Base-by-base conservation (phyloP, 1,140 invertebrate species). In the Drosophila sucinea region DNA sequence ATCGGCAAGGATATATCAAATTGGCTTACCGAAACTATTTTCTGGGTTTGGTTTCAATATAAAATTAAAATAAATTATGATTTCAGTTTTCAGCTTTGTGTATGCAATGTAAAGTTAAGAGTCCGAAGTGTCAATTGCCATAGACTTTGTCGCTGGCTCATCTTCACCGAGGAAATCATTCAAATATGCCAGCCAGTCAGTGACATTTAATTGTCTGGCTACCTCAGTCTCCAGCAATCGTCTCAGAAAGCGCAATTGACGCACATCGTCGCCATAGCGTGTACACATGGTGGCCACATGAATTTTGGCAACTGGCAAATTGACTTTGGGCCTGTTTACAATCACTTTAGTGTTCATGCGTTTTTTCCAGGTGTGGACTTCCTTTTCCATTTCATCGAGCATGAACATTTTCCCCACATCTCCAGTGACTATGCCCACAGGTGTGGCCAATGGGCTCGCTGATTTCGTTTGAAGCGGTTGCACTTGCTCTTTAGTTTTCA, bases 371-470 rank as follows among this genome's bases (percentile, higher is more conserved):
- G 73, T 87, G 35, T 60, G 83, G n/a, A 75, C 73, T n/a, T 87
- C 84, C 58, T 77, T 79, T 32, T 87, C 62, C 73, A 87, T 89
- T 4, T 83, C 77, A 11, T 83, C 77, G 4, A 87, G 67, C 73
- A 77, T 80, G 17, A 89, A 87, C 6, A 89, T 68, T 51, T 77
- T 87, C 4, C 62, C 67, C 33, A 76, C 65, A 8, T 77, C 84
- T 1, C 73, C 79, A 1, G 66, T 70, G 10, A 79, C 61, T 17
- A 74, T 56, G 5, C 79, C 83, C 25, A 83, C 79, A 1, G 79
- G 84, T 0, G 70, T 89, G 11, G 84, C 80, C 25, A 89, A 51
- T 2, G 76, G 72, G 51, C 82, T 87, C 1, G 38, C 57, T 1
- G 83, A 77, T 8, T 61, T 58, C 0, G 73, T 35, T 27, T 87